Evolutionary conservation across 2,113 vertebrate species (phyloP).

Genomic region (Rhizomys pruinosus): DNA sequence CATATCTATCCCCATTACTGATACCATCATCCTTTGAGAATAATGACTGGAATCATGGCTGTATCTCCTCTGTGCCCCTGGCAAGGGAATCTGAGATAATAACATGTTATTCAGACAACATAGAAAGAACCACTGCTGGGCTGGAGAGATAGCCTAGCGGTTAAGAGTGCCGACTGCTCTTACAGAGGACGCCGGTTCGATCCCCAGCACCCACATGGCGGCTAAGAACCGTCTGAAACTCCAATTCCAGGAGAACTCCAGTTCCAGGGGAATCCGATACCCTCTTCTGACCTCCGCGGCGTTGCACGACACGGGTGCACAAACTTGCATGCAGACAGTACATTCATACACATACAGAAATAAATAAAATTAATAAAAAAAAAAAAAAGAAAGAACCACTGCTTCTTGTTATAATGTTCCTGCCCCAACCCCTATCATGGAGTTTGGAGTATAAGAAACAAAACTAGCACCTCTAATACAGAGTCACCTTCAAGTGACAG

Average conservation of each 20-base stretch:
- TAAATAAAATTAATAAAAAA: no score
- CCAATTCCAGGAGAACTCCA: no score
- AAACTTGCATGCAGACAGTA: no score
- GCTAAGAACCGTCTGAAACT: no score
- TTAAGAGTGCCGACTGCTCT: no score
- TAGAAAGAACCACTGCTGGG: neutral
- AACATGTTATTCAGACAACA: neutral
- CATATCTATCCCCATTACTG: neutral
- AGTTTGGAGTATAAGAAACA: neutral
- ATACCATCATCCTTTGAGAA: neutral
- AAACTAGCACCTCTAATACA: slow-evolving; percentile 19
- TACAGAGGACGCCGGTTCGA: no score
- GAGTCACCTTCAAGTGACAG: neutral
- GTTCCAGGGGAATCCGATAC: no score
- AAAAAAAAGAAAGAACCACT: neutral
- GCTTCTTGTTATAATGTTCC: neutral
- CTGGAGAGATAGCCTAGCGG: no score
- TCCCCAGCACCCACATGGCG: no score
- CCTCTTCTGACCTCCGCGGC: no score
- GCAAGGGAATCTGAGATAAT: neutral
- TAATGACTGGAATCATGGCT: neutral
- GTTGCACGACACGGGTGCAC: no score
- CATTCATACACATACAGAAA: no score
- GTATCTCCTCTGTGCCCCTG: neutral
- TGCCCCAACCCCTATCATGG: neutral